Evolutionary conservation across 1,140 invertebrate species (phyloP), one percentile per base, ranked within the genome.

Genomic region (Drosophila persimilis): DNA sequence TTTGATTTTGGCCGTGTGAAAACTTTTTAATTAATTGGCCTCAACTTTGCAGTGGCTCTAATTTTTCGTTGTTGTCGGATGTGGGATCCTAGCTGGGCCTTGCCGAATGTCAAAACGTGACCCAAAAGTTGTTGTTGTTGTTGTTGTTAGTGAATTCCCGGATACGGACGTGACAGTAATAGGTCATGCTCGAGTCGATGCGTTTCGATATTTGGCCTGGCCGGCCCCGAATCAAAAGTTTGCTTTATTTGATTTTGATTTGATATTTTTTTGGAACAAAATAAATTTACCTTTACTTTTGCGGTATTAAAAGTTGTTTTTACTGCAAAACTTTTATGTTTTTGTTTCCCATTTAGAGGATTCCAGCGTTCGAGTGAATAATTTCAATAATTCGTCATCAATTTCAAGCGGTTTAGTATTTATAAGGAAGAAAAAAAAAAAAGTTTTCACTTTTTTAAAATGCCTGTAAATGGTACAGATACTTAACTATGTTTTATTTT

Each of bases 1-100:
- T 85, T 86, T 80, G 77, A 80, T 86, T 73, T 79, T 74, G 77
- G 73, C 64, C 60, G 73, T 64, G 81, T 67, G 66, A 66, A 85
- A 85, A 85, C 64, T 86, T 85, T 85, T 85, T 86, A 81, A 85
- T 85, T 86, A 85, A 86, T 85, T 77, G 81, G 73, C 51, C 39
- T 48, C 63, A 45, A 65, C 63, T 71, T 54, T 55, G 48, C 39
- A 24, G 51, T 56, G 47, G 66, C 55, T 69, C 65, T 58, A 62
- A 52, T 66, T 51, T 63, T 41, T 54, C 45, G 20, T 26, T 66
- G 24, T 11, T 47, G 35, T 39, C 47, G 35, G 58, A 58, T 59
- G 39, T 72, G 56, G 41, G 51, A 61, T 73, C 58, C 66, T 43
- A 55, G 13, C 47, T 26, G 24, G 24, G 24, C 24, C 50, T 77